Evolutionary conservation across 1,140 invertebrate genomes (phyloP).

Genomic region (Megathymus violae): DNA sequence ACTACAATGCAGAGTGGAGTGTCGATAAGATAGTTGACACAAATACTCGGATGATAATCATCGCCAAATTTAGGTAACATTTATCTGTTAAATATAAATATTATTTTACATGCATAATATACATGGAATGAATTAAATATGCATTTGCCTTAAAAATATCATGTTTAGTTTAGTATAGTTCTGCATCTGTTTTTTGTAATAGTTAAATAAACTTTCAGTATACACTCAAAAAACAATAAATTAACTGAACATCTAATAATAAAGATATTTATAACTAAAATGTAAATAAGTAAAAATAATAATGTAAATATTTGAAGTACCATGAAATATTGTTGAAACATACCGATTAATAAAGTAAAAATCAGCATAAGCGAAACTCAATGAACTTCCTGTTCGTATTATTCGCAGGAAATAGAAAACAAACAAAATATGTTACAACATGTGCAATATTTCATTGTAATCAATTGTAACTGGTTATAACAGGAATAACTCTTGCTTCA

Average conservation of each 20-base stretch:
- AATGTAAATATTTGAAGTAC: too few species aligned
- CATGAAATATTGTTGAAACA: not conserved
- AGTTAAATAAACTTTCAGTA: too few species aligned
- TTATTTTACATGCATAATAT: too few species aligned
- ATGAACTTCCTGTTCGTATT: slow-evolving; percentile 11
- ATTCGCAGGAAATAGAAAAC: slow-evolving; percentile 24
- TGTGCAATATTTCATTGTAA: slow-evolving; percentile 10
- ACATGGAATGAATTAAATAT: too few species aligned
- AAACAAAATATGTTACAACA: slow-evolving; percentile 10
- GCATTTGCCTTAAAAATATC: too few species aligned
- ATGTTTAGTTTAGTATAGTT: too few species aligned
- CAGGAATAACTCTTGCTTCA: not conserved
- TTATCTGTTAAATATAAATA: not conserved
- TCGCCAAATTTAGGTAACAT: too few species aligned
- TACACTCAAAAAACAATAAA: too few species aligned
- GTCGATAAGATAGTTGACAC: slow-evolving; percentile 13
- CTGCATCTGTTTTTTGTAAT: too few species aligned
- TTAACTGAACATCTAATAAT: too few species aligned
- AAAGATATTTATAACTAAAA: too few species aligned
- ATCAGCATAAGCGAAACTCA: slow-evolving; percentile 11
- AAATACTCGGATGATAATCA: not conserved
- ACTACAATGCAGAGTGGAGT: not conserved
- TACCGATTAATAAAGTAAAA: not conserved
- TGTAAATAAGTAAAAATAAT: too few species aligned
- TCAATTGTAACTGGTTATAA: not conserved